Base-by-base conservation (phyloP, 2,113 vertebrate genomes). In the Bettongia penicillata region DNA sequence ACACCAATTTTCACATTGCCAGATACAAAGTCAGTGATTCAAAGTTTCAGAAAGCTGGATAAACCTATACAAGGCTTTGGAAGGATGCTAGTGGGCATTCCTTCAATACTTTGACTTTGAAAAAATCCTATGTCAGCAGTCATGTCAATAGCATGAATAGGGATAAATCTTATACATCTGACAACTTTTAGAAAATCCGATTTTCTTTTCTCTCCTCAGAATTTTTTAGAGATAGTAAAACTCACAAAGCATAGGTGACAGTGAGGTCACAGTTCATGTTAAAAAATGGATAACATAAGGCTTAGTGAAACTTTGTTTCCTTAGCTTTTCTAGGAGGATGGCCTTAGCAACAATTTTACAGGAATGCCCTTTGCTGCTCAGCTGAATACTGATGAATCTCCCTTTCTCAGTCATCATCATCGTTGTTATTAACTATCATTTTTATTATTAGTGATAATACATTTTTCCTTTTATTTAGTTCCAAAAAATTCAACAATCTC, bases 91-190 rank as follows among this genome's bases (percentile, higher is more conserved):
- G 2, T 57, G 0, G 4, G 51, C 8, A 94, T 96, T 97, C 97
- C 90, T 96, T 98, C 95, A 94, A 90, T 77, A 26, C 93, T 97
- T 97, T 96, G 97, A 98, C 97, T 97, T 98, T 97, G 96, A 96
- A 96, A 96, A 77, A 93, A 95, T 57, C 93, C 89, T 90, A 51
- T 97, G 37, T 97, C 52, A 89, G 93, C 53, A 49, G 53, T 51
- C 23, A 50, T 95, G 91, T 95, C 95, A 52, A 53, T 93, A 61
- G 53, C 92, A 90, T 49, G 91, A 94, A 91, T n/a, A 48, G 92
- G 55, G 51, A 93, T 91, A 68, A 57, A 96, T 57, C 90, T 89
- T 52, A 11, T n/a, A 61, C 43, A 37, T 8, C 48, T 49, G 51
- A 94, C 51, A 89, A 53, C 0, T 19, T 48, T 68, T 61, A 43